These are phyloP conservation scores for Philereme vetulata DNA, from an alignment of 2,888 invertebrate species.

Conservation along the genomic window DNA sequence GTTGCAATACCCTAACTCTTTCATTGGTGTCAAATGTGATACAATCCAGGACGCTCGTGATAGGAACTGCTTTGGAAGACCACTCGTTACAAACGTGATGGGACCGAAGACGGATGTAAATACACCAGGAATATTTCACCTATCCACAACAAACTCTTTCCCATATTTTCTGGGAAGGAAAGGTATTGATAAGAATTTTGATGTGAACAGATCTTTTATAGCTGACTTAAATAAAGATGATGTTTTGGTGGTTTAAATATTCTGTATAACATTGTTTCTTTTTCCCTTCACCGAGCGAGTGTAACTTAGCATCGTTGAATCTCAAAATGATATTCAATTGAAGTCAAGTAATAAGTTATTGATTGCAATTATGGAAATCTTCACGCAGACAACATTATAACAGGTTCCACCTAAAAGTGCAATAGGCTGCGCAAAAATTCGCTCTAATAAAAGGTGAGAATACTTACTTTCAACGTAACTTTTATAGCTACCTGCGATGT, in stretches of 20 bases:
- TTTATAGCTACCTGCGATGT: too few relatives aligned
- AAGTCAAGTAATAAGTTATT: too few relatives aligned
- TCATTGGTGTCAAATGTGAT: slow-evolving; percentile 46
- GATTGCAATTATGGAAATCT: too few relatives aligned
- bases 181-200: slow-evolving; percentile 46
- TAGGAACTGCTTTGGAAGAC: slow-evolving; percentile 42
- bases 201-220: slow-evolving; percentile 26
- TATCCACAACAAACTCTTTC: slow-evolving; percentile 42
- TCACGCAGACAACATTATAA: too few relatives aligned
- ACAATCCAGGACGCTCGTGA: slow-evolving; percentile 44
- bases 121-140: slow-evolving; percentile 49
- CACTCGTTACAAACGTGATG: slow-evolving; percentile 37
- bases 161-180: slow-evolving; percentile 51
- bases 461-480: too few relatives aligned
- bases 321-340: too few relatives aligned
- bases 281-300: too few relatives aligned
- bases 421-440: too few relatives aligned
- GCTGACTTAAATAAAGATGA: slow-evolving; percentile 20
- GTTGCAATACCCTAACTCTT: slow-evolving; percentile 37
- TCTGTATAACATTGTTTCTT: not conserved
- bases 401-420: too few relatives aligned
- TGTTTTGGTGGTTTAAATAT: slow-evolving; percentile 18
- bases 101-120: slow-evolving; percentile 41
- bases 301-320: too few relatives aligned
- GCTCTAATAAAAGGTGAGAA: too few relatives aligned